Conservation (phyloP, 2,888 invertebrate genomes). For the Chrysotoxum bicinctum region DNA sequence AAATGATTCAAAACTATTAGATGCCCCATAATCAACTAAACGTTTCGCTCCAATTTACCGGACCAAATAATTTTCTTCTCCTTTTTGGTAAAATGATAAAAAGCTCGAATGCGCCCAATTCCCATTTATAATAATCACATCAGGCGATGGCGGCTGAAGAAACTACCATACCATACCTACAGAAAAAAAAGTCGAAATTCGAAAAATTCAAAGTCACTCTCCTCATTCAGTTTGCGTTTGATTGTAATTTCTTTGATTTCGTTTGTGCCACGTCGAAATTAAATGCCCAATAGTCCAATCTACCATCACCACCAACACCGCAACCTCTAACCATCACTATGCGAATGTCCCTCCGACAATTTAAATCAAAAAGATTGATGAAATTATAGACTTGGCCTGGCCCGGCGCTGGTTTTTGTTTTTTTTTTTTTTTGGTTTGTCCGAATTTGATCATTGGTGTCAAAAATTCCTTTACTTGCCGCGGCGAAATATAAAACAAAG, state of each 20-base stretch:
- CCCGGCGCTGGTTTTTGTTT: constrained; percentile 30
- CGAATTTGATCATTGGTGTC: constrained; percentile 46
- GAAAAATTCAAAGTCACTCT: constrained; percentile 69
- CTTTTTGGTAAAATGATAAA: not conserved
- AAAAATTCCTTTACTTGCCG: constrained; percentile 52
- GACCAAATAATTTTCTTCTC: constrained; percentile 65
- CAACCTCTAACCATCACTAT: not conserved
- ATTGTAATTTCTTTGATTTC: constrained; percentile 64
- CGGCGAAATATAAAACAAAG: not conserved
- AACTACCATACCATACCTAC: not conserved
- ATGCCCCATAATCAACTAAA: constrained; percentile 72
- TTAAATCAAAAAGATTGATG: constrained; percentile 14
- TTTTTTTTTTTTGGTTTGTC: not conserved
- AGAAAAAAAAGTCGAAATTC: constrained; percentile 30
- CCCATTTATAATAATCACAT: constrained; percentile 42
- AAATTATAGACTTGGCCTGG: constrained; percentile 60
- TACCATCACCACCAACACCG: not conserved
- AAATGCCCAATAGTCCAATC: constrained; percentile 47
- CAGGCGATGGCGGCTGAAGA: not conserved
- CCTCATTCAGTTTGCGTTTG: constrained; percentile 17
- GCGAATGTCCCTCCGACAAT: constrained; percentile 44
- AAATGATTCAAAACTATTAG: constrained; percentile 69
- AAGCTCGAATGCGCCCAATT: not conserved
- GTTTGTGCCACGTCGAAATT: constrained; percentile 35
- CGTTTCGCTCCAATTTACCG: constrained; percentile 73